Base-by-base conservation (phyloP, 2,797 vertebrate species). In the Alectoris magna region DNA sequence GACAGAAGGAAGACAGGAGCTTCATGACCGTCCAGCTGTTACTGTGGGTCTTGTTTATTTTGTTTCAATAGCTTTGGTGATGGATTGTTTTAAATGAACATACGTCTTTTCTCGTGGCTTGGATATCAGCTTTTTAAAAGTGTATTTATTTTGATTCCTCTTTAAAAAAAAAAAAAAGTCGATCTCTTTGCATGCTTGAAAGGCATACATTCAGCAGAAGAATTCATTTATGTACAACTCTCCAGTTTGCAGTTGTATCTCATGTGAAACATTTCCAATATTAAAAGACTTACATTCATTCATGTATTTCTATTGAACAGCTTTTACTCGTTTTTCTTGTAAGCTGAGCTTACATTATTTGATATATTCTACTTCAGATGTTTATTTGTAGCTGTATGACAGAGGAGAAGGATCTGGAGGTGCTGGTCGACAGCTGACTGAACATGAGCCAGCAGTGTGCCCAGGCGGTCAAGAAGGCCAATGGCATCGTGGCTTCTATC, bases 1-100 rank as follows among this genome's bases (percentile, higher is more conserved):
- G 83, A 94, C 75, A 91, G 97, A 94, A 96, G 60, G 95, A 97
- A 93, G 92, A 97, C 94, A 96, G 95, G 94, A 97, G 26, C 96
- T 97, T 88, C 88, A 39, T 95, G 96, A 97, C 95, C 93, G 96
- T 48, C 85, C 95, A 63, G 89, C 93, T 96, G 36, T 93, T 94
- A 97, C 87, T 96, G 97, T 98, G 98, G 97, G 97, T 98, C 95
- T 84, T 94, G 31, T 92, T 94, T 95, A 88, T 96, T 97, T 97
- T 97, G 78, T 96, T 97, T 95, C 89, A 87, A 86, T 90, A 95
- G 84, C 96, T 97, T 92, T 97, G 95, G 94, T 97, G 94, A 66
- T 93, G 95, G 97, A 84, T 79, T 94, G 91, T 95, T 96, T 93
- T 91, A 83, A 96, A 91, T 91, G 75, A 88, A 31, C 10, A 29